phyloP scores from a whole-genome alignment of 2,113 vertebrate species.

The Parotia lawesii region DNA sequence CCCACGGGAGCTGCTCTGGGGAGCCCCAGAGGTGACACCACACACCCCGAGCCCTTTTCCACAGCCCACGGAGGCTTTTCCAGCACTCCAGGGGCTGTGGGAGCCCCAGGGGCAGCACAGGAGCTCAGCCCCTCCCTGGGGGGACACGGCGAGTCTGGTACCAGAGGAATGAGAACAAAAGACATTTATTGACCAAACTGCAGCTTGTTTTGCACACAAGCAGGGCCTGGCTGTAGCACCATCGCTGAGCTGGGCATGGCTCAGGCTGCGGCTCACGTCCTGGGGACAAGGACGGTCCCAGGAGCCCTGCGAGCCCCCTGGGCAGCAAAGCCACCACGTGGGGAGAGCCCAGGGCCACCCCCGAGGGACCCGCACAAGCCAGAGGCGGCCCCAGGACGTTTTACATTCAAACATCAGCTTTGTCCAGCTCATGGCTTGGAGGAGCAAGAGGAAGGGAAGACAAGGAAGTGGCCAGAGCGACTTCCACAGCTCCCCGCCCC shows the following conservation, averaged over 20 bases:
- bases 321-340: accelerated
- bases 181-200: not conserved
- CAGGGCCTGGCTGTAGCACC: not conserved
- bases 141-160: not conserved
- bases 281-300: not conserved
- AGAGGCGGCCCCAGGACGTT: not conserved
- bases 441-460: not conserved
- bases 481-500: not conserved
- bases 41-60: not conserved
- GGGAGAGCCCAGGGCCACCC: not conserved
- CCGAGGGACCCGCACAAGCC: not conserved
- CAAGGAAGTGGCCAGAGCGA: not conserved
- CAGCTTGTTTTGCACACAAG: not conserved
- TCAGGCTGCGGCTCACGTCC: not conserved
- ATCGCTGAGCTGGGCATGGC: not conserved
- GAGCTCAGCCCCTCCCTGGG: not conserved
- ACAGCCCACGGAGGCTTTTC: not conserved
- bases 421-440: not conserved
- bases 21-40: not conserved
- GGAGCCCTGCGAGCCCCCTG: not conserved
- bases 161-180: not conserved
- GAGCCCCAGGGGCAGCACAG: not conserved
- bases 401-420: not conserved
- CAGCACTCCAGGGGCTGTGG: not conserved
- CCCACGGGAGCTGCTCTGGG: not conserved